These are phyloP conservation scores for Vulpes ferrilata DNA, from an alignment of 2,113 vertebrate species.

Conservation along the genomic window DNA sequence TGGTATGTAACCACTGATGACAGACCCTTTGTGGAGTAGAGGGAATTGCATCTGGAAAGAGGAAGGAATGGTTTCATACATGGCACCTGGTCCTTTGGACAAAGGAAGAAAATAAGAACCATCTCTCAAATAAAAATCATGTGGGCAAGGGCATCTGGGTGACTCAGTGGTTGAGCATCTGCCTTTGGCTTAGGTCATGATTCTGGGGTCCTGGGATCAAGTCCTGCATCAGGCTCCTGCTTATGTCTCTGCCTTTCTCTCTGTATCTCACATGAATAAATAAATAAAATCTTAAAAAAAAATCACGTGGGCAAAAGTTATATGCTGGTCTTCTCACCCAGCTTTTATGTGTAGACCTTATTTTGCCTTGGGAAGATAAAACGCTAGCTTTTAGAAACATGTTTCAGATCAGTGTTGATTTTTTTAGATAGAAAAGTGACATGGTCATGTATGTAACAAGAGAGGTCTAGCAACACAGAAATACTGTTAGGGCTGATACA, in stretches of 20 bases:
- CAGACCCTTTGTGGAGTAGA: neutral
- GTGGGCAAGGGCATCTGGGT: neutral
- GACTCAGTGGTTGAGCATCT: no score
- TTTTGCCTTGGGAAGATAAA: neutral
- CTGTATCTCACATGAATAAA: no score
- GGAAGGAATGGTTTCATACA: neutral
- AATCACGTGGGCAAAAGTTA: neutral
- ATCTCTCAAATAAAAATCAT: neutral
- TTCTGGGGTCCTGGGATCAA: no score
- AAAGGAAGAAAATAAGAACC: neutral
- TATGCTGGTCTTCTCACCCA: neutral
- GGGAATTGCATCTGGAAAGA: neutral
- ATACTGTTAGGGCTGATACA: neutral
- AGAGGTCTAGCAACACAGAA: neutral
- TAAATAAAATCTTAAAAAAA: neutral
- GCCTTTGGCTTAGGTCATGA: no score
- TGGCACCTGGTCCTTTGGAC: neutral
- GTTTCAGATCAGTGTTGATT: neutral
- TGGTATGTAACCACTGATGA: no score
- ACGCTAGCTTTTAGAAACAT: neutral
- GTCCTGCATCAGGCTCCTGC: no score
- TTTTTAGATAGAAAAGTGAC: neutral
- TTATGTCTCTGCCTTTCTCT: no score
- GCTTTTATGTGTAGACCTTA: neutral
- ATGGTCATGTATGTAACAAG: neutral